Conservation (phyloP, 2,888 invertebrate species). For the Barypeithes pellucidus region DNA sequence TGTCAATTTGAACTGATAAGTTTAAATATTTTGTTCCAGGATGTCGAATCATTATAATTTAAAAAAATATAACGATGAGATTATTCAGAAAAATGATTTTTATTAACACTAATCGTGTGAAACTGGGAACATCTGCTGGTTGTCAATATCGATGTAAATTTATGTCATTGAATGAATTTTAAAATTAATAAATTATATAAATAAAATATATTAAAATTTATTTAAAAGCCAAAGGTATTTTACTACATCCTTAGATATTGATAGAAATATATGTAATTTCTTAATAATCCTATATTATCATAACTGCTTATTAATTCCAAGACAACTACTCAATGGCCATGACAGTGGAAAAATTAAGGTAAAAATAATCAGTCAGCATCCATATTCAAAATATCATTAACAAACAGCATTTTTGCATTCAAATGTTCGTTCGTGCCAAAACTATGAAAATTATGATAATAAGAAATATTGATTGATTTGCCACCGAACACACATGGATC, state of each 20-base stretch:
- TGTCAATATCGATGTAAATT: not conserved
- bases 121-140: not conserved
- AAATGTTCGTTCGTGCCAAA: no score
- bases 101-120: not conserved
- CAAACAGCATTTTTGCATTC: no score
- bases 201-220: not conserved
- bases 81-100: not conserved
- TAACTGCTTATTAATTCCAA: not conserved
- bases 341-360: not conserved
- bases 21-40: no score
- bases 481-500: no score
- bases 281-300: not conserved
- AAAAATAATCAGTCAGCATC: not conserved
- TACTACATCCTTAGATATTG: not conserved
- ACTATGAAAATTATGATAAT: no score
- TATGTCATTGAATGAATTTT: not conserved
- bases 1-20: no score
- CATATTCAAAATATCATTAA: not conserved
- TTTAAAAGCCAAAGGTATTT: not conserved
- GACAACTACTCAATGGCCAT: conserved; percentile 4
- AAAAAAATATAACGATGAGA: not conserved
- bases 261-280: no score
- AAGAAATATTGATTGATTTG: no score
- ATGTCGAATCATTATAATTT: no score
- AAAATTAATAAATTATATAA: not conserved